phyloP scores from a whole-genome alignment of 2,797 vertebrate species.

The Odontamblyopus lacepedii region DNA sequence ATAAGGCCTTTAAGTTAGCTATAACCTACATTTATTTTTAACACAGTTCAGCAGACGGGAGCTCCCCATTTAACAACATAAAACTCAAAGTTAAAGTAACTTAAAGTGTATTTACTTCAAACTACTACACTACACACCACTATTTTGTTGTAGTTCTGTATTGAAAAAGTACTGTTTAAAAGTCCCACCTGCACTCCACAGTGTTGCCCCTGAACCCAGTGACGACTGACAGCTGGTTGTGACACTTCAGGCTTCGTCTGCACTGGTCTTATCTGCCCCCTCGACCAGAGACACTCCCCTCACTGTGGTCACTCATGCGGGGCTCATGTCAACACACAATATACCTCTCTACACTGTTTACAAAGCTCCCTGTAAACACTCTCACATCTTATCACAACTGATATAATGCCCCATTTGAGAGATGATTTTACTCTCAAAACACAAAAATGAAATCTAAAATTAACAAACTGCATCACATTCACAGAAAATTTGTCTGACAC shows the following conservation, averaged over 20 bases:
- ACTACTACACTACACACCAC: too few species aligned
- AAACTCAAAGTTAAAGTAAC: too few species aligned
- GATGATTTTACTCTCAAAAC: too few species aligned
- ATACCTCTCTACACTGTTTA: background rate
- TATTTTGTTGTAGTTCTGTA: too few species aligned
- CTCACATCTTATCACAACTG: background rate
- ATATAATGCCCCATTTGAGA: too few species aligned
- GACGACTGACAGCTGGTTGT: constrained; percentile 1
- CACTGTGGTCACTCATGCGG: background rate
- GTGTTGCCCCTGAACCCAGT: background rate
- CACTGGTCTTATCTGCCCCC: constrained; percentile 2
- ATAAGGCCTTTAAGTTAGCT: background rate
- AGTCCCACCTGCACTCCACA: background rate
- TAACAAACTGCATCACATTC: too few species aligned
- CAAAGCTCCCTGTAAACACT: background rate
- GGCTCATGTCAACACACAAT: constrained; percentile 6
- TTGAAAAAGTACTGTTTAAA: too few species aligned
- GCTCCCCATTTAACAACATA: too few species aligned
- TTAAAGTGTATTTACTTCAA: background rate
- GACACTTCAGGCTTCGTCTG: constrained; percentile 3
- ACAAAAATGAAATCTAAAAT: too few species aligned
- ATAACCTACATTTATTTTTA: background rate
- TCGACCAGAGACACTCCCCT: background rate
- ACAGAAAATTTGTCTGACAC: too few species aligned
- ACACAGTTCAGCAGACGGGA: too few species aligned